Percentiles rank a stretch among this genome's conserved stretches.
Evolutionary conservation across 2,113 vertebrate genomes (phyloP).

Genomic region (Phalacrocorax pelagicus): DNA sequence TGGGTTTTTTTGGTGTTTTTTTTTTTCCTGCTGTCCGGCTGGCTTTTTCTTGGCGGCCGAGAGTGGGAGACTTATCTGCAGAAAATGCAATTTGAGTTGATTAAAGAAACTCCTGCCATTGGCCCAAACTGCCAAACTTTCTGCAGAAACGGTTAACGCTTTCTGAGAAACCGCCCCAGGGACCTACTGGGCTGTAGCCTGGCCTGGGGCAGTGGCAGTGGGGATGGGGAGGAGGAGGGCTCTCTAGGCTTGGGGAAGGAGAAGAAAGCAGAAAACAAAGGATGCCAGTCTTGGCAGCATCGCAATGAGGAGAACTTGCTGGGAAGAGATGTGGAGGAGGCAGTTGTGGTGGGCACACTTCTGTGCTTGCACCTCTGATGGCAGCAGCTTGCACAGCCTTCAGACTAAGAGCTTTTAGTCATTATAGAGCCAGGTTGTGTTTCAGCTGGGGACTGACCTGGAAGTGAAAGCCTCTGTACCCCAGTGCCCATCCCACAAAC

Average conservation of each 20-base stretch:
- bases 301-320: accelerated
- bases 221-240: neutral
- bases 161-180: neutral
- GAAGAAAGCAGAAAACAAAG: slow-evolving; percentile 3
- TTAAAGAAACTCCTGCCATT: slow-evolving; percentile 46
- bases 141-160: neutral
- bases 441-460: neutral
- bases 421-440: neutral
- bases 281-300: neutral
- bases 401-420: neutral
- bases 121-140: neutral
- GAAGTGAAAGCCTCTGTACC: neutral
- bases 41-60: neutral
- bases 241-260: neutral
- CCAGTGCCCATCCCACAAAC: neutral
- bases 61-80: slow-evolving; percentile 33
- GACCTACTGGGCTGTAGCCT: neutral
- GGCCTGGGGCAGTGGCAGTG: neutral
- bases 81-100: slow-evolving; percentile 38
- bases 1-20: neutral
- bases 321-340: neutral
- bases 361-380: neutral
- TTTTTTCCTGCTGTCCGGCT: neutral
- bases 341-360: neutral
- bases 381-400: neutral